Evolutionary conservation across 1,140 invertebrate genomes (phyloP), one percentile per base, ranked within the genome.

Genomic region (Danaus melanippus): DNA sequence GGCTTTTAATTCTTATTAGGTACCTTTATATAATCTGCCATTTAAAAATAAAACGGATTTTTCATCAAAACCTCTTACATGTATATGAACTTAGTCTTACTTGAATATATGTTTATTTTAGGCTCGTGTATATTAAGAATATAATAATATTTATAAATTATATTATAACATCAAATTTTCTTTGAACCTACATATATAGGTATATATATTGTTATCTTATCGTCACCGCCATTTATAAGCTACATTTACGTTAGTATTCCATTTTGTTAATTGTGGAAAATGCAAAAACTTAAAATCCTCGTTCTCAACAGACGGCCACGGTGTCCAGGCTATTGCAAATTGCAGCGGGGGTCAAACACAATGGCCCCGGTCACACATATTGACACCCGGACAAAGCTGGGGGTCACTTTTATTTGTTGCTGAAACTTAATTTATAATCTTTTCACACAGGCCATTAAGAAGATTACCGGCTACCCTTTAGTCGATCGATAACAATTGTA

Each of bases 401-500:
- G 84, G 84, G 84, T 86, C 84, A 86, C 74, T 84, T 86, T 84
- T 86, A 86, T 86, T 86, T 82, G 84, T 83, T 81, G 78, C 84
- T 78, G 74, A 81, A 86, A 86, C 84, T 86, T 86, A 86, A 86
- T 86, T 86, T 86, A 86, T 86, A 86, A 86, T 86, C 84, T 86
- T 84, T 86, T 84, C 81, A 84, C 79, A 82, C 76, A 79, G 67
- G 67, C 84, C 84, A 86, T 86, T 86, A 86, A 86, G 84, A 74
- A 86, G 84, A 86, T 86, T 86, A 86, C 79, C 21, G 21, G 21
- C 75, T 84, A 86, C 84, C 84, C 84, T 84, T 86, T 86, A 82
- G 21, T 71, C 71, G 66, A 63, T 74, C 56, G 69, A 74, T 71
- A 79, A 79, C 84, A 84, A 84, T 86, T 74, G 79, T 67, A 79